These are phyloP conservation scores for Oreortyx pictus DNA, from an alignment of 2,797 vertebrate genomes.

Conservation along the genomic window DNA sequence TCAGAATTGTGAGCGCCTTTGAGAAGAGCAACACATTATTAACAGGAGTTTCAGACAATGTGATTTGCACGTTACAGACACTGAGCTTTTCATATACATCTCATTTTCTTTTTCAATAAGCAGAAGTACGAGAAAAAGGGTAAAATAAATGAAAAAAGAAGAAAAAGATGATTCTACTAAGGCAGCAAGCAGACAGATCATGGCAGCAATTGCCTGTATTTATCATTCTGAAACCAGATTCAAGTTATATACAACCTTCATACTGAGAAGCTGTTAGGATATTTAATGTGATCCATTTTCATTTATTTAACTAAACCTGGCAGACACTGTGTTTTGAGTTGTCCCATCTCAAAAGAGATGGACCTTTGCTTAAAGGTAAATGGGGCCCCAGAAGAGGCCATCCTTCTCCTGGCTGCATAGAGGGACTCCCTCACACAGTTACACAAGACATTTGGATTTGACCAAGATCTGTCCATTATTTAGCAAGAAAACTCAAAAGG, in stretches of 20 bases:
- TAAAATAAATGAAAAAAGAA: neutral
- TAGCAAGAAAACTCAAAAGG: neutral
- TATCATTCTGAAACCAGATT: neutral
- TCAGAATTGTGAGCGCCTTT: neutral
- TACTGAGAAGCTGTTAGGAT: neutral
- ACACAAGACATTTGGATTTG: neutral
- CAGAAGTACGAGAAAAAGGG: neutral
- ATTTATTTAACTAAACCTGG: neutral
- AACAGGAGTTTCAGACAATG: neutral
- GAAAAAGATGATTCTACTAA: neutral
- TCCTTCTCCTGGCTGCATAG: neutral
- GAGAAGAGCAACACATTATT: neutral
- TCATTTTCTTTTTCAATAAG: neutral
- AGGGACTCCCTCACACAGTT: neutral
- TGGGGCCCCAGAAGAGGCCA: neutral
- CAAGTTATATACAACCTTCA: accelerated
- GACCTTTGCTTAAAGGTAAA: neutral
- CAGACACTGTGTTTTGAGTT: neutral
- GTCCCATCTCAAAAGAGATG: neutral
- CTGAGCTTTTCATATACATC: neutral
- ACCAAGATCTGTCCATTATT: neutral
- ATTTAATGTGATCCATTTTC: neutral
- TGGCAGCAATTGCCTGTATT: neutral
- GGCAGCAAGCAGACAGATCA: neutral
- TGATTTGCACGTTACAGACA: neutral